These are phyloP conservation scores for Panurus biarmicus DNA, from an alignment of 2,113 vertebrate genomes.

Conservation along the genomic window DNA sequence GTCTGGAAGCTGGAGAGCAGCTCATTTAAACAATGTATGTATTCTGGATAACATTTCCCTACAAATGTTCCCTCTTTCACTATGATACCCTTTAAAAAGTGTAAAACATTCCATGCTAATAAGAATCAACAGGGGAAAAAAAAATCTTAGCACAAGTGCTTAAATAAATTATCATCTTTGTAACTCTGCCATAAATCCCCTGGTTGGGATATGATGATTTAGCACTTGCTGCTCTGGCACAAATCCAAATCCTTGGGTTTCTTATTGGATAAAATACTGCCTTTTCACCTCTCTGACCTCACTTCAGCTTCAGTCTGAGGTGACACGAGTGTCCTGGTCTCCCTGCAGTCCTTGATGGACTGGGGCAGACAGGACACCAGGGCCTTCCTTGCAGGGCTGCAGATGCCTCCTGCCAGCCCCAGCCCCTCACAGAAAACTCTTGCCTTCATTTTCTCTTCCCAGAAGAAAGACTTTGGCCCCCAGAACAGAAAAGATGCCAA, in stretches of 20 bases:
- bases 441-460: neutral
- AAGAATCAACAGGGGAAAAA: slow-evolving; percentile 50
- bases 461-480: neutral
- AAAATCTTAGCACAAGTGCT: slow-evolving; percentile 31
- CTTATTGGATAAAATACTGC: neutral
- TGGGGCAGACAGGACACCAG: neutral
- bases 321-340: neutral
- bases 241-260: slow-evolving; percentile 2
- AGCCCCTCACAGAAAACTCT: neutral
- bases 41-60: neutral
- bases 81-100: slow-evolving; percentile 34
- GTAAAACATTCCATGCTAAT: slow-evolving; percentile 58
- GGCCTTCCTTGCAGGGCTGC: neutral
- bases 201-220: slow-evolving; percentile 1
- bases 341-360: neutral
- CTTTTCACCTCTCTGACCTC: neutral
- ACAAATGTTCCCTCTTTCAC: neutral
- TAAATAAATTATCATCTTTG: slow-evolving; percentile 57
- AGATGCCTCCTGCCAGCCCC: neutral
- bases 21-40: slow-evolving; percentile 13
- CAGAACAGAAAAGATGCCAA: neutral
- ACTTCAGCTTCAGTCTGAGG: neutral
- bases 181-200: slow-evolving; percentile 34
- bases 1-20: slow-evolving; percentile 17
- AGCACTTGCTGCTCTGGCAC: slow-evolving; percentile 5